These are phyloP conservation scores for Drosophila falleni DNA, from an alignment of 2,888 invertebrate genomes.

Conservation along the genomic window DNA sequence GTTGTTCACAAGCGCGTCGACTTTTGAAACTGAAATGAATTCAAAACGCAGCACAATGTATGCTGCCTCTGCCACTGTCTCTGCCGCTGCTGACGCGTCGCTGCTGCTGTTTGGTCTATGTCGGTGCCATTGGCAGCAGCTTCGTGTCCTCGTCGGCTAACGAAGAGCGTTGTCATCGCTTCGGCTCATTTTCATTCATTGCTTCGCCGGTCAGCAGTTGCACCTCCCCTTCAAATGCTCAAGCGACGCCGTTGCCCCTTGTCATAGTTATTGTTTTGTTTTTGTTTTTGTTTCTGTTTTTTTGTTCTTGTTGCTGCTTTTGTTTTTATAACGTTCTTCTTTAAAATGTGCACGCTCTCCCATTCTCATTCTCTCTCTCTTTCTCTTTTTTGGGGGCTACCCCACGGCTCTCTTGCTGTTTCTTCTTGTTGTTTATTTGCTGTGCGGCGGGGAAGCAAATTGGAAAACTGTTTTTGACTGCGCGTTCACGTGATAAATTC, in stretches of 20 bases:
- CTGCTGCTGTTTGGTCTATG: slow-evolving; percentile 32
- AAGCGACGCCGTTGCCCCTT: slow-evolving; percentile 19
- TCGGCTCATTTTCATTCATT: slow-evolving; percentile 71
- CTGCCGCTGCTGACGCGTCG: slow-evolving; percentile 25
- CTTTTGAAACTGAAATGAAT: slow-evolving; percentile 67
- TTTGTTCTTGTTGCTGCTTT: slow-evolving; percentile 67
- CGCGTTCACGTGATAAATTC: slow-evolving; percentile 68
- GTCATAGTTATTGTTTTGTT: slow-evolving; percentile 20
- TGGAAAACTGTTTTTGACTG: slow-evolving; percentile 54
- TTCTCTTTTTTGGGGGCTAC: slow-evolving; percentile 1
- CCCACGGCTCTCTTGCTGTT: slow-evolving; percentile 26
- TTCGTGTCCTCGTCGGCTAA: slow-evolving; percentile 49
- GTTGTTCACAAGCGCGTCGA: slow-evolving; percentile 70
- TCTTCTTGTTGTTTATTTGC: slow-evolving; percentile 29
- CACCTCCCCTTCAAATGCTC: slow-evolving; percentile 2
- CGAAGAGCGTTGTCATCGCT: slow-evolving; percentile 21
- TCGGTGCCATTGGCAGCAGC: slow-evolving; percentile 65
- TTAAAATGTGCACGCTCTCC: slow-evolving; percentile 21
- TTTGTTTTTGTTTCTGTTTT: slow-evolving; percentile 63
- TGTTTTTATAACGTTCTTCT: slow-evolving; percentile 77
- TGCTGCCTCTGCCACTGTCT: slow-evolving; percentile 33
- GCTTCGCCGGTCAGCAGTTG: slow-evolving; percentile 54
- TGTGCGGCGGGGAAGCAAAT: slow-evolving; percentile 16
- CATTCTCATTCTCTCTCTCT: slow-evolving; percentile 16
- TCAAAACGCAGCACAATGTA: slow-evolving; percentile 28